Evolutionary conservation across 2,888 invertebrate genomes (phyloP).

Genomic region (Drosophila falleni): DNA sequence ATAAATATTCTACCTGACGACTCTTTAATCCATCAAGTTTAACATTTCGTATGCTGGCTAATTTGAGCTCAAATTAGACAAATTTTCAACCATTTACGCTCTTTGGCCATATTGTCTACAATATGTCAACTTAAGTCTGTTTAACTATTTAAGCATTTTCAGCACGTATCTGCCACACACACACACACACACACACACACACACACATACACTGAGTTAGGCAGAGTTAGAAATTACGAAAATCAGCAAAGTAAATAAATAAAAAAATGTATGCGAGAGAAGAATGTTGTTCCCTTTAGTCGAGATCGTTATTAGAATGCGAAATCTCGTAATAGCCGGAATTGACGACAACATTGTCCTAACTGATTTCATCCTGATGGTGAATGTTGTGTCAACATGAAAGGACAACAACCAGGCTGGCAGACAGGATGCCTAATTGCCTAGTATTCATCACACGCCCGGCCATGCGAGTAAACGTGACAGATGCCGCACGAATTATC

Average conservation of each 20-base stretch:
- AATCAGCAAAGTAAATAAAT: conserved; percentile 78
- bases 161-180: conserved; percentile 56
- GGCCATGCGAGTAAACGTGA: conserved; percentile 75
- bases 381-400: conserved; percentile 69
- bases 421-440: conserved; percentile 66
- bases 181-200: conserved; percentile 19
- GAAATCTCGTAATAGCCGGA: conserved; percentile 55
- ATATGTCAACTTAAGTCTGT: conserved; percentile 51
- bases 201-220: conserved; percentile 8
- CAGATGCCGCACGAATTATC: conserved; percentile 63
- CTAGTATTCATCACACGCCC: conserved; percentile 80
- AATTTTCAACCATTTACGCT: conserved; percentile 25
- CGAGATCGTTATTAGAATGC: conserved; percentile 37
- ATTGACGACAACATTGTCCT: conserved; percentile 69
- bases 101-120: conserved; percentile 22
- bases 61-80: conserved; percentile 39
- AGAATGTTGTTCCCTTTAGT: conserved; percentile 15
- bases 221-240: conserved; percentile 44
- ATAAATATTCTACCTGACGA: not conserved
- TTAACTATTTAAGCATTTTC: conserved; percentile 60
- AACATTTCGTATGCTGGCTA: conserved; percentile 44
- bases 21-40: conserved; percentile 1
- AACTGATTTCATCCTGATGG: conserved; percentile 73
- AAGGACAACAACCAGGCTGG: conserved; percentile 33
- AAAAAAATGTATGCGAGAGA: conserved; percentile 72